Evolutionary conservation across 1,140 invertebrate species (phyloP).

Genomic region (Rhopalosiphum padi): DNA sequence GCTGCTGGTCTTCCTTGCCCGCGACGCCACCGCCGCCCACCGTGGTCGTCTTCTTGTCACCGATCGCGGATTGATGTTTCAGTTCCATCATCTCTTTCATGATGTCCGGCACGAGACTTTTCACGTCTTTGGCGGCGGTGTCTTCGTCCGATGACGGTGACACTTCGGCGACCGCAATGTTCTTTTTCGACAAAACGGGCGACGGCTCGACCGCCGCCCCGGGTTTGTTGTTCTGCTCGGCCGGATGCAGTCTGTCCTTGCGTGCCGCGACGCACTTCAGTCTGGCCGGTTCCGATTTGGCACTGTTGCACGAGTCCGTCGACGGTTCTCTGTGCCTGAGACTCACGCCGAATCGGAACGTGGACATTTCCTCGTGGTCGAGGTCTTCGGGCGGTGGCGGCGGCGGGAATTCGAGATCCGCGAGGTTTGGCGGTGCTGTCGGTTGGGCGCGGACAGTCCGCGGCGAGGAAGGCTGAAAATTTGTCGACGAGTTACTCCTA

Average conservation of each 20-base stretch:
- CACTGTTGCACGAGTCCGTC: slow-evolving; percentile 69
- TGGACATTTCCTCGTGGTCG: slow-evolving; percentile 69
- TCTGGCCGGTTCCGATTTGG: slow-evolving; percentile 62
- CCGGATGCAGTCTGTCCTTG: slow-evolving; percentile 47
- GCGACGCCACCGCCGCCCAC: too few species aligned
- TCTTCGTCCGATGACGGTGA: slow-evolving; percentile 60
- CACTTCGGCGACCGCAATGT: neutral
- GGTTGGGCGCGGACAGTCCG: slow-evolving; percentile 66
- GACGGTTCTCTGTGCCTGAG: slow-evolving; percentile 73
- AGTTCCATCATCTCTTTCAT: slow-evolving; percentile 82
- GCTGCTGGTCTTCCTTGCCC: slow-evolving; percentile 67
- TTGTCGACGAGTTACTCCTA: slow-evolving; percentile 81
- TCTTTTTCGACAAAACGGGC: slow-evolving; percentile 46
- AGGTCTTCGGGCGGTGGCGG: slow-evolving; percentile 74
- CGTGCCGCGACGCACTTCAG: neutral
- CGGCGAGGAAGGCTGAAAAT: slow-evolving; percentile 67
- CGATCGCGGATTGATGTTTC: slow-evolving; percentile 69
- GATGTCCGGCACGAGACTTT: slow-evolving; percentile 63
- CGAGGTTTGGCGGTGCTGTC: slow-evolving; percentile 70
- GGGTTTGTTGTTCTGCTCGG: neutral
- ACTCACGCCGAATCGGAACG: slow-evolving; percentile 75
- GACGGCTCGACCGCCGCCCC: slow-evolving; percentile 35
- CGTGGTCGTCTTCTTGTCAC: slow-evolving; percentile 72
- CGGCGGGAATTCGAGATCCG: slow-evolving; percentile 85
- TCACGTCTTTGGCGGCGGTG: slow-evolving; percentile 61